Conservation (phyloP, 2,888 invertebrate species). For the Chesias legatella region DNA sequence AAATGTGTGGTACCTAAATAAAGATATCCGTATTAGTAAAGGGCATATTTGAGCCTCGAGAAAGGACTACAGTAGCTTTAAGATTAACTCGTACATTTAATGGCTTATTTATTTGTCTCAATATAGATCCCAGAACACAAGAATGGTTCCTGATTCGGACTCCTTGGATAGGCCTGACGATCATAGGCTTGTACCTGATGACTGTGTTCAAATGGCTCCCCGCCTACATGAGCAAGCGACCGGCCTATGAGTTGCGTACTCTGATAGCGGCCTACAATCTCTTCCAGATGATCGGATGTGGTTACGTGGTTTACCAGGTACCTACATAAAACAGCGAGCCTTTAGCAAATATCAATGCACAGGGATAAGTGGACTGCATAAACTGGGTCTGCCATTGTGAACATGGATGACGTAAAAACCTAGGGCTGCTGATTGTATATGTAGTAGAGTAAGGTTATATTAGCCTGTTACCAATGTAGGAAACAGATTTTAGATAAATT, state of each 20-base stretch:
- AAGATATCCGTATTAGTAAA: no score
- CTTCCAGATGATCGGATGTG: constrained; percentile 83
- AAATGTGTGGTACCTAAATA: no score
- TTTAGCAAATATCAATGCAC: background rate
- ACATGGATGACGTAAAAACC: no score
- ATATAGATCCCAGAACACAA: constrained; percentile 82
- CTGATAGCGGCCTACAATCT: constrained; percentile 84
- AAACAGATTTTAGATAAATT: no score
- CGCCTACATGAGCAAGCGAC: constrained; percentile 83
- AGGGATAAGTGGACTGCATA: no score
- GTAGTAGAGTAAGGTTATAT: no score
- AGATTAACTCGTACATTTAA: no score
- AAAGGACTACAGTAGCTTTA: no score
- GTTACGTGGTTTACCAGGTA: constrained; percentile 81
- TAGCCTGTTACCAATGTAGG: no score
- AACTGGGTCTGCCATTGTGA: no score
- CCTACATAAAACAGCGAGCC: constrained; percentile 32
- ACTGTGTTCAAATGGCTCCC: constrained; percentile 86
- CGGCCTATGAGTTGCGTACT: constrained; percentile 82
- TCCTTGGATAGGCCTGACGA: constrained; percentile 82
- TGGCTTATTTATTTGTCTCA: background rate
- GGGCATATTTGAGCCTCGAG: no score
- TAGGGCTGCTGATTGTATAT: no score
- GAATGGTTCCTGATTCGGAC: constrained; percentile 85
- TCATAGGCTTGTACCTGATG: constrained; percentile 82